These are phyloP conservation scores for Columbina picui DNA, from an alignment of 2,113 vertebrate species.

Conservation along the genomic window DNA sequence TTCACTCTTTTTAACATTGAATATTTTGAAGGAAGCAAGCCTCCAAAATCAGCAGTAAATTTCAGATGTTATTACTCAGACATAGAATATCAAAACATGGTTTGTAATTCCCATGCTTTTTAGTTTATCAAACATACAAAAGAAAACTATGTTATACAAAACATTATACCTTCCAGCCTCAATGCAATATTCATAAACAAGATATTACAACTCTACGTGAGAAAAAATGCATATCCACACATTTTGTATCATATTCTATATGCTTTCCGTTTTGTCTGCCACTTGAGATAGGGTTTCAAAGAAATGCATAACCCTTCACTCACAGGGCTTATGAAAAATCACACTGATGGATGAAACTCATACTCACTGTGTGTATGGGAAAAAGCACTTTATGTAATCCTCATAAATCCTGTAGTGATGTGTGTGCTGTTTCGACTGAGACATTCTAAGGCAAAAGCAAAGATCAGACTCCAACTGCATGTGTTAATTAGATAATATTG, in stretches of 20 bases:
- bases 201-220: background rate
- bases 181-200: background rate
- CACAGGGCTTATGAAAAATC: conserved; percentile 12
- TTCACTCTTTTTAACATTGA: background rate
- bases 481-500: conserved; percentile 46
- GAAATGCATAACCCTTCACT: background rate
- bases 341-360: conserved; percentile 25
- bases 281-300: conserved; percentile 44
- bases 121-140: background rate
- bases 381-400: conserved; percentile 43
- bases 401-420: conserved; percentile 9
- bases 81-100: background rate
- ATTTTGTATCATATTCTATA: background rate
- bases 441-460: background rate
- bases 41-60: background rate
- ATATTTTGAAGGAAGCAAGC: background rate
- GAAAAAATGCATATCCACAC: background rate
- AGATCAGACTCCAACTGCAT: background rate
- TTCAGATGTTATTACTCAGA: background rate
- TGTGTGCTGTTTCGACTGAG: background rate
- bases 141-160: background rate
- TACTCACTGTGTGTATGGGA: background rate
- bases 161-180: background rate
- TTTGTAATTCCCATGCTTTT: background rate
- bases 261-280: background rate